These are phyloP conservation scores for Sebastes dallii DNA, from an alignment of 2,797 vertebrate species.

Conservation along the genomic window DNA sequence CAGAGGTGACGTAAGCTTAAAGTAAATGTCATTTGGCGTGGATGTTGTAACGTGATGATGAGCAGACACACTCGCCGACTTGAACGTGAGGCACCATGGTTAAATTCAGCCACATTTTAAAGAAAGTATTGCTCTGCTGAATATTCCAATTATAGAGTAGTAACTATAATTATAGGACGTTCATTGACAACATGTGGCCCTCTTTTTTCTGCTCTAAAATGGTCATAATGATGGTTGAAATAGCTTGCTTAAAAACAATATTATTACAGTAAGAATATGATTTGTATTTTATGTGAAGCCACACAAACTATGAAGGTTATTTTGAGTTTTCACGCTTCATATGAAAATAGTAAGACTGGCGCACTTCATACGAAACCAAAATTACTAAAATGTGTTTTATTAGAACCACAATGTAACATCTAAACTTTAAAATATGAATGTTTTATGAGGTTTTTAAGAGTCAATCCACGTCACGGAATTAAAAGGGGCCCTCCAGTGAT, in stretches of 20 bases:
- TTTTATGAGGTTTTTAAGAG: conserved; percentile 8
- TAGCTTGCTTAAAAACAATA: conserved; percentile 21
- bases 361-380: conserved; percentile 1
- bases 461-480: conserved; percentile 4
- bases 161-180: conserved; percentile 27
- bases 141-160: conserved; percentile 24
- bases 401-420: conserved; percentile 3
- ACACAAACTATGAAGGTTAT: background rate
- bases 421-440: background rate
- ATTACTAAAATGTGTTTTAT: conserved; percentile 12
- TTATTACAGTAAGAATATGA: conserved; percentile 16
- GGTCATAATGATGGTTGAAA: conserved; percentile 10
- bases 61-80: conserved; percentile 51
- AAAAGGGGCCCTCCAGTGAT: background rate
- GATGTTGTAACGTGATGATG: conserved; percentile 49
- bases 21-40: conserved; percentile 37
- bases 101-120: conserved; percentile 26
- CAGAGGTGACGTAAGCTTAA: conserved; percentile 58
- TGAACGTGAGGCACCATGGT: conserved; percentile 24
- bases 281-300: conserved; percentile 19
- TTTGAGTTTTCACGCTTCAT: conserved; percentile 9
- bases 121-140: conserved; percentile 21
- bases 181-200: background rate
- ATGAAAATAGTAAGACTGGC: background rate
- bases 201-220: conserved; percentile 7